Percentiles rank a stretch among this genome's conserved stretches.
phyloP scores from a whole-genome alignment of 2,797 vertebrate genomes.

The Cottoperca gobio region DNA sequence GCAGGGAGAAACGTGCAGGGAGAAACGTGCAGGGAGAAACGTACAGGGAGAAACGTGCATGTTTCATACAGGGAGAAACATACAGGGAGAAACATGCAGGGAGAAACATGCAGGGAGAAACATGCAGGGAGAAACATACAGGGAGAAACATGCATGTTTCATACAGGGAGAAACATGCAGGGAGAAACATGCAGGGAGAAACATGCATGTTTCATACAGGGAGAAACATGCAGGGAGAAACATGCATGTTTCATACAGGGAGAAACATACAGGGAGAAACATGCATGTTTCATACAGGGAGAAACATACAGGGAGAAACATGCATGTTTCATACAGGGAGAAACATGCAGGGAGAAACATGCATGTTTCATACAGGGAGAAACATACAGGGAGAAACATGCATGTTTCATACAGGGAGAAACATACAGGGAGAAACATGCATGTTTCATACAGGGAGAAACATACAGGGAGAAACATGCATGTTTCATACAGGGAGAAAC shows the following conservation, averaged over 20 bases:
- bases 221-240: not conserved
- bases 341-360: too few relatives aligned
- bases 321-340: too few relatives aligned
- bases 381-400: not conserved
- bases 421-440: not conserved
- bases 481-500: not conserved
- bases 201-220: too few relatives aligned
- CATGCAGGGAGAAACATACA: too few relatives aligned
- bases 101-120: not conserved
- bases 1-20: not conserved
- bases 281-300: too few relatives aligned
- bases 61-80: not conserved
- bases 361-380: not conserved
- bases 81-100: too few relatives aligned
- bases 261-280: not conserved
- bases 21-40: not conserved
- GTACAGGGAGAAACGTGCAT: too few relatives aligned
- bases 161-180: not conserved
- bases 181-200: not conserved
- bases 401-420: too few relatives aligned
- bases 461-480: too few relatives aligned
- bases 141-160: not conserved
- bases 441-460: not conserved
- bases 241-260: too few relatives aligned
- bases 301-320: not conserved